Evolutionary conservation across 2,888 invertebrate genomes (phyloP).

Genomic region (Zygaena filipendulae): DNA sequence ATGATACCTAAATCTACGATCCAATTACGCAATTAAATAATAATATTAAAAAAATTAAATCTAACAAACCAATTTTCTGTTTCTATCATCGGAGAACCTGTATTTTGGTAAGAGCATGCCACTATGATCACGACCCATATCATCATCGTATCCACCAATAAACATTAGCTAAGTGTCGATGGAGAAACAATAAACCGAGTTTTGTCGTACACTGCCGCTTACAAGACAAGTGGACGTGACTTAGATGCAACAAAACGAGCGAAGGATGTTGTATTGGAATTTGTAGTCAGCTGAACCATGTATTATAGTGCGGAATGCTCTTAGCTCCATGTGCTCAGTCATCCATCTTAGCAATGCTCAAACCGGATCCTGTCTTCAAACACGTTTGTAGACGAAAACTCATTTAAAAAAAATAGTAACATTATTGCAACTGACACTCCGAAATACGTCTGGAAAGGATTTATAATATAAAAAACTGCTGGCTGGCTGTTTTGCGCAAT

Average conservation of each 20-base stretch:
- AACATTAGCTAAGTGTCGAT: too few species aligned
- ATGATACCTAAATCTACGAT: not conserved
- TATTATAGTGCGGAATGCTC: too few species aligned
- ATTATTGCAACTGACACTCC: constrained; percentile 6
- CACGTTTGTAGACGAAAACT: constrained; percentile 36
- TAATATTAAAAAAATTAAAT: constrained; percentile 15
- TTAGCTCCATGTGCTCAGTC: constrained; percentile 46
- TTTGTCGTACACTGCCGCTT: too few species aligned
- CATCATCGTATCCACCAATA: constrained; percentile 43
- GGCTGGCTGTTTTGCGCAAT: too few species aligned
- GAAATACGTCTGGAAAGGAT: constrained; percentile 10
- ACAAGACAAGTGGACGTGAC: too few species aligned
- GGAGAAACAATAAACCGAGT: too few species aligned
- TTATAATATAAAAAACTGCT: constrained; percentile 17
- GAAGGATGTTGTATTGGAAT: constrained; percentile 22
- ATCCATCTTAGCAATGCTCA: constrained; percentile 59
- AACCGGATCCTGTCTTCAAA: constrained; percentile 48
- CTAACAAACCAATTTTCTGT: constrained; percentile 40
- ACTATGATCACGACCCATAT: constrained; percentile 53
- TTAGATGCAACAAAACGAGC: constrained; percentile 16
- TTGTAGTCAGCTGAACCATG: too few species aligned
- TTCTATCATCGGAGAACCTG: constrained; percentile 45
- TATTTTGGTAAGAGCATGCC: constrained; percentile 56
- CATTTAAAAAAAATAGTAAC: constrained; percentile 18
- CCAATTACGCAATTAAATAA: not conserved